Evolutionary conservation across 2,888 invertebrate genomes (phyloP).

Genomic region (Quadriops clusia): DNA sequence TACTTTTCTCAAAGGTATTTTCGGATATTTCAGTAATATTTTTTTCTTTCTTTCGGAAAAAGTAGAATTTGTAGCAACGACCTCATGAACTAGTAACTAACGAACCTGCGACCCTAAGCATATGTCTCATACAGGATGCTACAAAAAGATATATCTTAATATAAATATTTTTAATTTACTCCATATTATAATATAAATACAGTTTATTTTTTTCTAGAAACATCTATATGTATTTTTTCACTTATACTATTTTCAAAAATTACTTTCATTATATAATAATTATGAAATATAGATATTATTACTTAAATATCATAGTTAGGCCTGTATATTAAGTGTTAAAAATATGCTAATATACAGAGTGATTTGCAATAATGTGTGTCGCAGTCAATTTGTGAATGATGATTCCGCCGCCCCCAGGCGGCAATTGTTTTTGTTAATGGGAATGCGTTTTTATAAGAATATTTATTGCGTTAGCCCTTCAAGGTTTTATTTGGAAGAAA

Average conservation of each 20-base stretch:
- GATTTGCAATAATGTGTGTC: conserved; percentile 30
- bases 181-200: conserved; percentile 36
- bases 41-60: conserved; percentile 3
- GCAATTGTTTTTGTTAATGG: too few species aligned
- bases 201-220: conserved; percentile 35
- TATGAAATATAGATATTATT: conserved; percentile 39
- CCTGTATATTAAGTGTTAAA: conserved; percentile 40
- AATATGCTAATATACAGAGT: conserved; percentile 40
- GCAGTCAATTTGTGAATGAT: conserved; percentile 31
- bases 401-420: background rate
- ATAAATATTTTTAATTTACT: conserved; percentile 34
- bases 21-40: conserved; percentile 1
- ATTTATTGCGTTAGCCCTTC: too few species aligned
- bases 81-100: conserved; percentile 29
- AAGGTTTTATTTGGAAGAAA: too few species aligned
- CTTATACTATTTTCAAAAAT: conserved; percentile 32
- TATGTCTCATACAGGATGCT: conserved; percentile 37
- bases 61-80: conserved; percentile 14
- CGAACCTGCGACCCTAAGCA: conserved; percentile 37
- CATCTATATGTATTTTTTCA: conserved; percentile 32
- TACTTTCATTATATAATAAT: conserved; percentile 33
- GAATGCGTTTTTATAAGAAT: too few species aligned
- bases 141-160: conserved; percentile 37
- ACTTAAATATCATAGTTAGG: conserved; percentile 39
- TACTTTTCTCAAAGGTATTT: conserved; percentile 4